phyloP scores from a whole-genome alignment of 2,797 vertebrate genomes.

The Sebastes flavidus region DNA sequence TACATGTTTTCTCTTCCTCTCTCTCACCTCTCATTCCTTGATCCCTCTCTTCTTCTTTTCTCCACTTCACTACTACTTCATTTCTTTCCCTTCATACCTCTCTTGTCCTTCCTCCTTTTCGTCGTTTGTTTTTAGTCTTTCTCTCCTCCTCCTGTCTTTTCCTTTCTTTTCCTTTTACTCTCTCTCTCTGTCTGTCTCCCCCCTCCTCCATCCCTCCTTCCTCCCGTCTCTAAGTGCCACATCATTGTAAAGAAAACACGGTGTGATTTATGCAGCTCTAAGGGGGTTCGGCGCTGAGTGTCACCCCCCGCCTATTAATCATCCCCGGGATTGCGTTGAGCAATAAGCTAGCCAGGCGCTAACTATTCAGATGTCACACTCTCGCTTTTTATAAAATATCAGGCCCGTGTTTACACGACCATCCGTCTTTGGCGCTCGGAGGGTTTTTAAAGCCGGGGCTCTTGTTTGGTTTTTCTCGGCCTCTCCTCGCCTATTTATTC shows the following conservation, averaged over 20 bases:
- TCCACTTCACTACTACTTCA: background rate
- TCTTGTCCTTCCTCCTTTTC: background rate
- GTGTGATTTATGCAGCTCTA: conserved; percentile 76
- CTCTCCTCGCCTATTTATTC: conserved; percentile 60
- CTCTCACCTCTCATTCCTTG: too few relatives aligned
- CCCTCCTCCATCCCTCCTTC: background rate
- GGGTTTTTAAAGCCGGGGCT: conserved; percentile 29
- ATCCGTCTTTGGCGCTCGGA: conserved; percentile 36
- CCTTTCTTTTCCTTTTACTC: background rate
- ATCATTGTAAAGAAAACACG: conserved; percentile 79
- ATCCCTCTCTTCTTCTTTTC: background rate
- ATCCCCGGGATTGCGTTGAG: conserved; percentile 61
- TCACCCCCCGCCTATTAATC: conserved; percentile 75
- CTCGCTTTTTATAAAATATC: conserved; percentile 48
- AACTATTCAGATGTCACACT: conserved; percentile 66
- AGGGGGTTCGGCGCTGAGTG: conserved; percentile 69
- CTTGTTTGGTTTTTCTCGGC: conserved; percentile 67
- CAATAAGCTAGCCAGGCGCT: conserved; percentile 51
- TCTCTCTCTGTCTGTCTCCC: too few relatives aligned
- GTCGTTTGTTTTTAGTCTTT: background rate
- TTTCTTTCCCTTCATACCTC: background rate
- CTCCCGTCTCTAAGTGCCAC: conserved; percentile 66
- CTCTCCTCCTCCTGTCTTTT: background rate
- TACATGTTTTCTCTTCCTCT: background rate
- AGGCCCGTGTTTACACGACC: conserved; percentile 62